Conservation (phyloP, 1,140 invertebrate species). For the Temnothorax longispinosus region DNA sequence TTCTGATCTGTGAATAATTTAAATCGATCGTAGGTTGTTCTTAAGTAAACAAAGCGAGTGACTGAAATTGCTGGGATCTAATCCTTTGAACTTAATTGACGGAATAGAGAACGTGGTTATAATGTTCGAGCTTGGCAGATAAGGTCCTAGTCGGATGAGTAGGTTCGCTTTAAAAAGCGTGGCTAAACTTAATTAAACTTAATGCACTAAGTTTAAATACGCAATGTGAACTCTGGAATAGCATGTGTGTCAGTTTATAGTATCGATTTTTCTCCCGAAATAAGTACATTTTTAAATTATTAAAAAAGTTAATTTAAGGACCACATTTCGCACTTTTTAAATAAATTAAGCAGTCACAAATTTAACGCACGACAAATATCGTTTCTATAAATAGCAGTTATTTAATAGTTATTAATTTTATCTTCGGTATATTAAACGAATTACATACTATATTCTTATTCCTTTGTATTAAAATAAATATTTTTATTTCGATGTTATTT, state of each 20-base stretch:
- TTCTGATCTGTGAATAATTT: conserved; percentile 39
- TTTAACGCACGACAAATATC: neutral
- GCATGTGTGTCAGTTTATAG: neutral
- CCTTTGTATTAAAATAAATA: neutral
- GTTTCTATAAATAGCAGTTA: neutral
- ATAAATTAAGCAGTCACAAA: neutral
- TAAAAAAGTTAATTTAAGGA: neutral
- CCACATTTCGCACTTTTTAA: neutral
- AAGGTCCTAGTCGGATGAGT: conserved; percentile 12
- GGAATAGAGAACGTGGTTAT: neutral
- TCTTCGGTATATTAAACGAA: neutral
- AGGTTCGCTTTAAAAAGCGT: neutral
- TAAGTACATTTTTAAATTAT: neutral
- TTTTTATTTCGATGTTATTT: neutral
- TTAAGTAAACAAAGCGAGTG: neutral
- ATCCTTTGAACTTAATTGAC: conserved; percentile 7
- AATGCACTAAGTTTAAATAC: neutral
- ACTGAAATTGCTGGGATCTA: neutral
- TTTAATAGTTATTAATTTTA: conserved; percentile 29
- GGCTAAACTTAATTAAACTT: conserved; percentile 21
- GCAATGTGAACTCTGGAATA: neutral
- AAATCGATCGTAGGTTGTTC: conserved; percentile 15
- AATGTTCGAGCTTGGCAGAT: neutral
- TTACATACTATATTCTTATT: neutral
- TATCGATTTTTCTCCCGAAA: neutral